These are phyloP conservation scores for Teleogryllus occipitalis DNA, from an alignment of 1,140 invertebrate genomes.

Conservation along the genomic window DNA sequence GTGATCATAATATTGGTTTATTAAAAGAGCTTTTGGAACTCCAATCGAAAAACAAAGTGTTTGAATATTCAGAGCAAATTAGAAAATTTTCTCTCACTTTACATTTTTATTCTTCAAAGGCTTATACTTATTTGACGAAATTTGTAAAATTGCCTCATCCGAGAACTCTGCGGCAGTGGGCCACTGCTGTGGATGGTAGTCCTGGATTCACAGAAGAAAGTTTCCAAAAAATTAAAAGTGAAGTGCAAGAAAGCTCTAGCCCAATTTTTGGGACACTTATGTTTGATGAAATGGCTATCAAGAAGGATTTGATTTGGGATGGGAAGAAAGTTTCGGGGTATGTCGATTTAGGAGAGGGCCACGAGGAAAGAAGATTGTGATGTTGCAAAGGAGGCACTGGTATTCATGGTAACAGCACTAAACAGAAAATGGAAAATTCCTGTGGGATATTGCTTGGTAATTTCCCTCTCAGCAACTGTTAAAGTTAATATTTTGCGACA, in stretches of 20 bases:
- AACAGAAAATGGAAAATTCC: neutral
- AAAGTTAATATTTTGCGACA: neutral
- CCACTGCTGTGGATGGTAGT: neutral
- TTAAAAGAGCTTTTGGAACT: neutral
- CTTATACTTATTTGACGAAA: too few species aligned
- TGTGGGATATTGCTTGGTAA: too few species aligned
- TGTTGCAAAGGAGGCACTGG: neutral
- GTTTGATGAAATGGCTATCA: slow-evolving; percentile 10
- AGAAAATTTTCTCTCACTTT: too few species aligned
- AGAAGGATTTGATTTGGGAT: slow-evolving; percentile 9
- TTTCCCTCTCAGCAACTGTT: neutral
- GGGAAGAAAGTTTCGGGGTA: slow-evolving; percentile 5
- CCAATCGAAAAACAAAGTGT: neutral
- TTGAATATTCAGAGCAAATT: slow-evolving; percentile 7
- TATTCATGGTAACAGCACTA: neutral
- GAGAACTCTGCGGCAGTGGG: neutral
- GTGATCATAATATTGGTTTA: neutral
- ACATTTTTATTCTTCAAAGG: too few species aligned
- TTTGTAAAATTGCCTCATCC: too few species aligned
- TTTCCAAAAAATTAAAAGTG: too few species aligned
- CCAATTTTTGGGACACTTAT: neutral
- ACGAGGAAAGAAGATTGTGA: neutral
- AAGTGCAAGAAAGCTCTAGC: neutral
- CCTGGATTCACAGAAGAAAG: slow-evolving; percentile 8
- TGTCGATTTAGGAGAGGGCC: slow-evolving; percentile 6